Evolutionary conservation across 2,888 invertebrate species (phyloP), one percentile per base, ranked within the genome.

Genomic region (Dorcus parallelipipedus): DNA sequence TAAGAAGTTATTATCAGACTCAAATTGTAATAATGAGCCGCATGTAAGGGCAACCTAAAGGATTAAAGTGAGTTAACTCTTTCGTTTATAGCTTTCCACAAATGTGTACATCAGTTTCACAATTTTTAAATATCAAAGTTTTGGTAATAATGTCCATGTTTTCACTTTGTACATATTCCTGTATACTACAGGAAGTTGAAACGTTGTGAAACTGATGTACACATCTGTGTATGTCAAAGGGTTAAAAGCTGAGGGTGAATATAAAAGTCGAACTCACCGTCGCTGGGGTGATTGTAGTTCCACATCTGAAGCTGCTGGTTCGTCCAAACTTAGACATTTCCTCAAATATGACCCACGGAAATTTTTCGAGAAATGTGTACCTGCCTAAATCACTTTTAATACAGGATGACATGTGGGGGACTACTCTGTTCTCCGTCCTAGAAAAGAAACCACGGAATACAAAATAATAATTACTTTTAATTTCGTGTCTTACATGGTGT

Each of bases 311-410:
- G 71, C 89, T 86, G 60, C 90, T 89, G 53, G 86, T 81, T 14
- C 85, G 81, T 0, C 87, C 85, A 0, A 84, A 81, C 47, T 90
- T 85, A 0, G 88, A 87, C 77, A 95, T 89, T 76, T 95, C 95
- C 71, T 93, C 93, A 71, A 88, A 97, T 9, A 93, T 82, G 10
- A 95, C 78, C 95, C 95, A 97, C 69, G 93, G 90, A 1, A 6
- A 33, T 7, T 9, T 91, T 62, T n/a, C 67, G 73, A 7, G 74
- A 76, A 0, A 82, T 76, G 49, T 33, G 56, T 73, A 74, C 1
- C 78, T 74, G 0, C 54, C 5, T 39, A 45, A 39, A 54, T 76
- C 76, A 64, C 74, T 62, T 73, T 84, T 69, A 69, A 91, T 72
- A 63, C 86, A 79, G 60, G 86, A 85, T 60, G 86, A 77, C 69